These are phyloP conservation scores for Gallinago paraguaiae DNA, from an alignment of 2,113 vertebrate species.

Conservation along the genomic window DNA sequence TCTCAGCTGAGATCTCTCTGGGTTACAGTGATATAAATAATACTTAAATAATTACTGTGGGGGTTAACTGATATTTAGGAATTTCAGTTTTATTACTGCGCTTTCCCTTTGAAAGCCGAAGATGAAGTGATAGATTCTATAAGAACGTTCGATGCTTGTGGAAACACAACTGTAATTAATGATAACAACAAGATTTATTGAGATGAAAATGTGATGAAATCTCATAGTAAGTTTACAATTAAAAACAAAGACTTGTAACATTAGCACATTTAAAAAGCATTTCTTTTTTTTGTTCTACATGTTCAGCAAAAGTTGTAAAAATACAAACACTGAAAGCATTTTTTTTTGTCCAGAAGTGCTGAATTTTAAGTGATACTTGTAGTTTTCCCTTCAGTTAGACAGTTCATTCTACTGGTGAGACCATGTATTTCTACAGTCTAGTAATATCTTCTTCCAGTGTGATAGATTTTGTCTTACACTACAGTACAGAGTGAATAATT, in stretches of 20 bases:
- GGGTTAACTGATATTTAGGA: slow-evolving; percentile 28
- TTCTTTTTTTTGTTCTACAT: not conserved
- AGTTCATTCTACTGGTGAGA: not conserved
- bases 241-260: not conserved
- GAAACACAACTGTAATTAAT: slow-evolving; percentile 14
- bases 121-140: not conserved
- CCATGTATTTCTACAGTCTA: not conserved
- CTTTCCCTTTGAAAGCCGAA: not conserved
- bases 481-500: slow-evolving; percentile 43
- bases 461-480: slow-evolving; percentile 48
- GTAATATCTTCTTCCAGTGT: not conserved
- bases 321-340: not conserved
- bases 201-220: not conserved
- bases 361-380: not conserved
- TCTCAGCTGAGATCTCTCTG: not conserved
- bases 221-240: not conserved
- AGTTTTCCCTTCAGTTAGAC: not conserved
- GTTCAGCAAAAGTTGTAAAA: not conserved
- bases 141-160: not conserved
- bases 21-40: slow-evolving; percentile 31
- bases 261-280: not conserved
- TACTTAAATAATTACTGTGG: slow-evolving; percentile 26
- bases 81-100: slow-evolving; percentile 30
- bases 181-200: not conserved
- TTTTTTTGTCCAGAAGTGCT: not conserved